Conservation (phyloP, 2,888 invertebrate genomes). For the Drosophila borborema region DNA sequence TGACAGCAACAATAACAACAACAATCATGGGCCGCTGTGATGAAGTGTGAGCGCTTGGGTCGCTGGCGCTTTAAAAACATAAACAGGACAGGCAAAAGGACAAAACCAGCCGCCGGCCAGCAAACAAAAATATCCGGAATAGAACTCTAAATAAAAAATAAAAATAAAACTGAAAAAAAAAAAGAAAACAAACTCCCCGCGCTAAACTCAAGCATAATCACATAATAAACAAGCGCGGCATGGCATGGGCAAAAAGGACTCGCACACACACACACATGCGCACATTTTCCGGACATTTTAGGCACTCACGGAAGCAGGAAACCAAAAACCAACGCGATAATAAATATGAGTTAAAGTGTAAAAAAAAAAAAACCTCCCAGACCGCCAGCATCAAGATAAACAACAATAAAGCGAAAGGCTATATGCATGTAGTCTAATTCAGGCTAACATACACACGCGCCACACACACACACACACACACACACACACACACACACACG, state of each 20-base stretch:
- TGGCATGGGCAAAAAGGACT: constrained; percentile 31
- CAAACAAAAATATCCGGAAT: constrained; percentile 45
- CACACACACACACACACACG: constrained; percentile 16
- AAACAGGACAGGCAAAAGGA: constrained; percentile 57
- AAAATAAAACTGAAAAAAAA: constrained; percentile 1
- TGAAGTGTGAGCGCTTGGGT: constrained; percentile 2
- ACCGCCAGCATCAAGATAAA: constrained; percentile 71
- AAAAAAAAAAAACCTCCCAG: constrained; percentile 60
- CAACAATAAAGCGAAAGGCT: constrained; percentile 47
- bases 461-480: constrained; percentile 14
- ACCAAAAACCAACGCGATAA: constrained; percentile 65
- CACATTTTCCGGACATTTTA: constrained; percentile 35
- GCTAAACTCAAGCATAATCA: constrained; percentile 76
- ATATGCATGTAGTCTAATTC: constrained; percentile 38
- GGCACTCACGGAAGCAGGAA: constrained; percentile 66
- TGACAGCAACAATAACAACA: constrained; percentile 38
- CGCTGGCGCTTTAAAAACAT: constrained; percentile 55
- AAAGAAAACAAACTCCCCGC: constrained; percentile 23
- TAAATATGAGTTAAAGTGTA: constrained; percentile 76
- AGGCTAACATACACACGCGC: constrained; percentile 11
- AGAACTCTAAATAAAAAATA: constrained; percentile 12
- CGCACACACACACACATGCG: constrained; percentile 12
- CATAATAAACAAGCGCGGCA: constrained; percentile 70
- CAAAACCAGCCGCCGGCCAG: constrained; percentile 66
- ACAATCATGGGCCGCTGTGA: constrained; percentile 14